Evolutionary conservation across 2,797 vertebrate genomes (phyloP), one percentile per base, ranked within the genome.

Genomic region (Danio aesculapii): DNA sequence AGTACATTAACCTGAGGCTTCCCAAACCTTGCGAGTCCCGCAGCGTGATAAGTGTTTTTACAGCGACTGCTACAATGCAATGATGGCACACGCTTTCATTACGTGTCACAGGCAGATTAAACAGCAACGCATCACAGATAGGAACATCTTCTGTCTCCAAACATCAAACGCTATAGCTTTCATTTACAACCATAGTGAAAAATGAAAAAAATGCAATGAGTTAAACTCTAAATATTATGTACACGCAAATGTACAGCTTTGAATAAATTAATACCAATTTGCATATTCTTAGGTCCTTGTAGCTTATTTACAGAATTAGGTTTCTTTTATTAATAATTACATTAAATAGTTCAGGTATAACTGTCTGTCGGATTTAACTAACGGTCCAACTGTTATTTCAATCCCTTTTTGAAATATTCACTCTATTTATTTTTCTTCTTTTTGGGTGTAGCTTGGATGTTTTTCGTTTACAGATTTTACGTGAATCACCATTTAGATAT

Each of bases 231-330:
- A 95, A 96, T 97, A 98, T 96, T 96, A 94, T 96, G 94, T 98
- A 98, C 98, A 99, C 94, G 93, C 93, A 94, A 95, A 96, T 99
- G 96, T 98, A 99, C 98, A 99, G 95, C 92, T 96, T 95, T 96
- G 95, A 99, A 99, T 99, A 99, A 99, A 99, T 99, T 99, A 99
- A 99, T 98, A 98, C 96, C 95, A 95, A 97, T 98, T 96, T 98
- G 97, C 96, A 97, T 98, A 98, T 97, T 96, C 95, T 96, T 96
- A 95, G 95, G 96, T 96, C 92, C 94, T 95, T 94, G 94, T 93
- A 97, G 95, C 95, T 96, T 98, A 99, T 99, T 96, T 99, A 99
- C 98, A 99, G 92, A 96, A 95, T 96, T 96, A 95, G 86, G 84
- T 89, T 87, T 81, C 85, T 92, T 88, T 94, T 95, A 74, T 67